Conservation (phyloP, 2,888 invertebrate species). For the Chesias legatella region DNA sequence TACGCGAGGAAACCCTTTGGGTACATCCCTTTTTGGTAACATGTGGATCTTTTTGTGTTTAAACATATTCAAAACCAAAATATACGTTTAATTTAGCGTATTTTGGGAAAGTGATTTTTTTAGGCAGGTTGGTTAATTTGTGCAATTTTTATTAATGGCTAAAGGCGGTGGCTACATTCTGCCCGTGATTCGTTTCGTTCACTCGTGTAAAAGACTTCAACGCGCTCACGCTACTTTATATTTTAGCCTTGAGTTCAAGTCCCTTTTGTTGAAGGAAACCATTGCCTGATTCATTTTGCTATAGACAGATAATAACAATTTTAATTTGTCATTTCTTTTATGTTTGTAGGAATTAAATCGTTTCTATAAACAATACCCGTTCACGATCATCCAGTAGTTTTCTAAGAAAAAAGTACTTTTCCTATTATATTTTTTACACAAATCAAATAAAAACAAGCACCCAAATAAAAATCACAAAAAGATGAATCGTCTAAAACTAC, state of each 20-base stretch:
- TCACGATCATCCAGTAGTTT: too few species aligned
- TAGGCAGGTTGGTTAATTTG: too few species aligned
- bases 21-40: constrained; percentile 39
- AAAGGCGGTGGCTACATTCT: neutral
- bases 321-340: too few species aligned
- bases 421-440: too few species aligned
- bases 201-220: constrained; percentile 21
- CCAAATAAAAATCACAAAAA: constrained; percentile 6
- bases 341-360: too few species aligned
- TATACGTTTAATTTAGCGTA: constrained; percentile 28
- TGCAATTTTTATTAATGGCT: neutral
- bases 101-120: constrained; percentile 1
- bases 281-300: too few species aligned
- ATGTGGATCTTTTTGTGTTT: constrained; percentile 40
- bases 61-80: constrained; percentile 40
- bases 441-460: constrained; percentile 10
- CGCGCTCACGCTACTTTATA: constrained; percentile 7
- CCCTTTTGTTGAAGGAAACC: too few species aligned
- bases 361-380: too few species aligned
- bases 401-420: too few species aligned
- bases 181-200: neutral
- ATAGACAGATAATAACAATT: too few species aligned
- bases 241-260: neutral
- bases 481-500: constrained; percentile 13
- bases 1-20: constrained; percentile 44